Conservation (phyloP, 2,113 vertebrate genomes). For the Chauna torquata region DNA sequence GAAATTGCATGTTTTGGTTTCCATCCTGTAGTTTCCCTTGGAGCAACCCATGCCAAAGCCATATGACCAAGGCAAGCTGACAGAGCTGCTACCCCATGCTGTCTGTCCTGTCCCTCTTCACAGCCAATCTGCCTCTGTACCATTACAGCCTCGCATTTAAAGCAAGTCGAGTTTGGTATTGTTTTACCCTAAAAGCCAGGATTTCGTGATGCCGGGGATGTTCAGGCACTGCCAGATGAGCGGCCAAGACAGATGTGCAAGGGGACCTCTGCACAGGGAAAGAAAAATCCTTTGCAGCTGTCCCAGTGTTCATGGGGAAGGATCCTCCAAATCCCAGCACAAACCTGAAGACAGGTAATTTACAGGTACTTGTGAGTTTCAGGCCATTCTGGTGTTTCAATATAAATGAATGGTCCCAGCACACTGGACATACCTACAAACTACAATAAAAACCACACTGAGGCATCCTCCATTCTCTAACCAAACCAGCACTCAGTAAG, state of each 20-base stretch:
- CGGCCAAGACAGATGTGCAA: not conserved
- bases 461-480: not conserved
- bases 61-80: not conserved
- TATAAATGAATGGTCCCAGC: not conserved
- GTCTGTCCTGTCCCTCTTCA: not conserved
- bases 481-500: not conserved
- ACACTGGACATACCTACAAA: not conserved
- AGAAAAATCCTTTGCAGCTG: not conserved
- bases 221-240: not conserved
- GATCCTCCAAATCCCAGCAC: not conserved
- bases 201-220: not conserved
- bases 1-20: not conserved
- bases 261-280: not conserved
- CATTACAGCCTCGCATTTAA: not conserved
- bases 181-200: not conserved
- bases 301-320: not conserved
- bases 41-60: not conserved
- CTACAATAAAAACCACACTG: not conserved
- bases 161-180: not conserved
- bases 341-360: not conserved
- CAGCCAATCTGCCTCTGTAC: not conserved
- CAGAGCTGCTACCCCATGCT: not conserved
- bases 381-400: not conserved
- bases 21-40: not conserved
- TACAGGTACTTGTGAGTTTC: not conserved